Conservation (phyloP, 2,888 invertebrate genomes). For the Rotaria socialis region DNA sequence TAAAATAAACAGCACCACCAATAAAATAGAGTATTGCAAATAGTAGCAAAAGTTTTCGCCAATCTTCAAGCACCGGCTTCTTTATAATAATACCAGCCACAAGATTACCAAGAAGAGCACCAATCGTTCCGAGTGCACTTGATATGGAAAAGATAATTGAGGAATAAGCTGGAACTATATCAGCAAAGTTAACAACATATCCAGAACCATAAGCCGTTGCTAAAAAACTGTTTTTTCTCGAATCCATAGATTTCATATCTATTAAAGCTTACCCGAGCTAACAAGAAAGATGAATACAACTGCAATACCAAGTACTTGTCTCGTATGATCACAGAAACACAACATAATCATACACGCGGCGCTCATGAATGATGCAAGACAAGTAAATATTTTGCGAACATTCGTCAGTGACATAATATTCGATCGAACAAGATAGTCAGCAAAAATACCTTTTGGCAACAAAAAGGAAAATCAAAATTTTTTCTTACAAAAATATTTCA, state of each 20-base stretch:
- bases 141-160: not conserved
- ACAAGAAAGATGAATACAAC: not conserved
- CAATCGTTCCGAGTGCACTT: not conserved
- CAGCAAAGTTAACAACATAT: not conserved
- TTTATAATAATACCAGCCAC: not conserved
- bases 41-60: slow-evolving; percentile 30
- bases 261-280: not conserved
- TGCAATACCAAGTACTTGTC: not conserved
- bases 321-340: not conserved
- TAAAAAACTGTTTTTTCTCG: not conserved
- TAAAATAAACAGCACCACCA: too few species aligned
- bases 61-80: slow-evolving; percentile 20
- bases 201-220: not conserved
- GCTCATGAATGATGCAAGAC: not conserved
- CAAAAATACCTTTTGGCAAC: not conserved
- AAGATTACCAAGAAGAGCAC: not conserved
- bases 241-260: too few species aligned
- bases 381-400: not conserved
- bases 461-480: not conserved
- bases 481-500: not conserved
- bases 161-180: not conserved
- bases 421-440: not conserved
- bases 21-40: too few species aligned
- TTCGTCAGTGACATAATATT: not conserved
- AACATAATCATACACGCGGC: not conserved